These are phyloP conservation scores for Cryptocephalus primarius DNA, from an alignment of 2,888 invertebrate genomes.

Conservation along the genomic window DNA sequence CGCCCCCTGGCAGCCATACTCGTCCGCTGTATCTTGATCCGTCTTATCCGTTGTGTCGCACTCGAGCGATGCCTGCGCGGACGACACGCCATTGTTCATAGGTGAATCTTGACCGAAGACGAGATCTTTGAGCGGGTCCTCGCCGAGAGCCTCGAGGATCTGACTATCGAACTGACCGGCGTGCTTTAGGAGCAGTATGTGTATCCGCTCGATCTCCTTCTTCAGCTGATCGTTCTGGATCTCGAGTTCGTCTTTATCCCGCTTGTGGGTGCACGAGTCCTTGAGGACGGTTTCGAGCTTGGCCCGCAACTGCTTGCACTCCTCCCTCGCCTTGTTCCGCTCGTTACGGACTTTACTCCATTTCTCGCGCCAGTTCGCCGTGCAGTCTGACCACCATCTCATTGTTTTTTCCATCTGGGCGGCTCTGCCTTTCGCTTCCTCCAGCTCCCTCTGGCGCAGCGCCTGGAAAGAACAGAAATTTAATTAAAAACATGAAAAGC, in stretches of 20 bases:
- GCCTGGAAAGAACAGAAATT: conserved; percentile 34
- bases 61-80: background rate
- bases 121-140: conserved; percentile 38
- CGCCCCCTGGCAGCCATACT: conserved; percentile 53
- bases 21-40: conserved; percentile 39
- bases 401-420: conserved; percentile 99
- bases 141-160: conserved; percentile 40
- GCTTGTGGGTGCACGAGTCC: conserved; percentile 60
- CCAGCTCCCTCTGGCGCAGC: conserved; percentile 67
- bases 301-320: conserved; percentile 68
- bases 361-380: conserved; percentile 90
- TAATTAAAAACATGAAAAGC: background rate
- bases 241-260: conserved; percentile 70
- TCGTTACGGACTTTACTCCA: conserved; percentile 93
- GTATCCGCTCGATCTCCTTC: conserved; percentile 72
- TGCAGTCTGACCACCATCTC: conserved; percentile 99
- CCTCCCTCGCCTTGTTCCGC: conserved; percentile 85
- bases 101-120: conserved; percentile 29
- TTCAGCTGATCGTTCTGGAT: conserved; percentile 65
- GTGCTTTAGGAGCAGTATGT: conserved; percentile 53
- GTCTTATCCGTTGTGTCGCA: conserved; percentile 15
- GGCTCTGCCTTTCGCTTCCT: conserved; percentile 87
- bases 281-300: conserved; percentile 71
- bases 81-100: conserved; percentile 20
- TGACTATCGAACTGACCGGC: conserved; percentile 56